Base-by-base conservation (phyloP, 2,113 vertebrate species). In the Thomomys bottae region DNA sequence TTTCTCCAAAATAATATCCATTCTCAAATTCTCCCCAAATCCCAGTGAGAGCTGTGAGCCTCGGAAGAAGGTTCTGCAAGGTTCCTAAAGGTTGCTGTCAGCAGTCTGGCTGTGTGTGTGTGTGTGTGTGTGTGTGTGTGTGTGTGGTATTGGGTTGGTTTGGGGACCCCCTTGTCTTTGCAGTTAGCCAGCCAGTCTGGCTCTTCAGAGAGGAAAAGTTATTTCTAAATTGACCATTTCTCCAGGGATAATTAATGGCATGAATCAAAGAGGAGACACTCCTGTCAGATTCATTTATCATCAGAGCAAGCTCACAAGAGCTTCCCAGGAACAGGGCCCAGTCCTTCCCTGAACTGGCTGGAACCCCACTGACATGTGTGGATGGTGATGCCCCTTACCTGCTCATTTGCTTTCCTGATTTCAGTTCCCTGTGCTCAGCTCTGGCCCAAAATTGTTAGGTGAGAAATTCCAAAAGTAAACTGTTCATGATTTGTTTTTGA, bases 161-260 rank as follows among this genome's bases (percentile, higher is more conserved):
- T 30, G 24, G n/a, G 67, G 49, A 84, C 61, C 15, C 21, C 38
- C n/a, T 89, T 49, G 32, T 78, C 34, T 78, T 75, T 28, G 18
- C 68, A 30, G n/a, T 89, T 68, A 86, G 85, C 67, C 90, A 90
- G 86, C 24, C 83, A 73, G 77, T 38, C 87, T 87, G 81, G 54
- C 81, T 91, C 89, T 91, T 93, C 40, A 42, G 64, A 88, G 63
- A 84, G 32, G 81, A 87, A 40, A 90, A 68, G 21, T 14, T 63
- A 32, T 73, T 70, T 84, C 77, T 61, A 64, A 87, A 70, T 30
- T 80, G 88, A 71, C 38, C 79, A 42, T 93, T 95, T 90, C 94
- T 89, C 82, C 26, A 42, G 63, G 77, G 84, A 64, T 89, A 79
- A 77, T 59, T 90, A 76, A 86, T 40, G 79, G 68, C 61, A 20